These are phyloP conservation scores for Champsocephalus gunnari DNA, from an alignment of 2,797 vertebrate genomes.

Conservation along the genomic window DNA sequence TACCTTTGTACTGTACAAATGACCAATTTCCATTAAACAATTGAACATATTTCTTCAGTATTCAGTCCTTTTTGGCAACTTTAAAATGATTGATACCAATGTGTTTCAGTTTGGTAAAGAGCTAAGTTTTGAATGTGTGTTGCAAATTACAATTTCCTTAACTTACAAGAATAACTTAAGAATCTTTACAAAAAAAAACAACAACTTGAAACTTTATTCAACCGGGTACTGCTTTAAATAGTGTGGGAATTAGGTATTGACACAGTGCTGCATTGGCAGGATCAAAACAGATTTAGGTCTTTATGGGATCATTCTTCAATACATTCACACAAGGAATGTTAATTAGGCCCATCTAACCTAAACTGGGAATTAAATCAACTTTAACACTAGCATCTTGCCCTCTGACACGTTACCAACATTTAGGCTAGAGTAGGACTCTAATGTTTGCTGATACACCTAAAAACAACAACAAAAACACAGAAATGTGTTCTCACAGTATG, in stretches of 20 bases:
- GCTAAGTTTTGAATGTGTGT: too few species aligned
- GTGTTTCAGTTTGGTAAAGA: too few species aligned
- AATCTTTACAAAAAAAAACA: too few species aligned
- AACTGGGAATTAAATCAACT: constrained; percentile 17
- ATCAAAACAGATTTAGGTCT: constrained; percentile 47
- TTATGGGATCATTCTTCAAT: constrained; percentile 29
- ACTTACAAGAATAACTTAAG: too few species aligned
- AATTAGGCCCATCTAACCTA: constrained; percentile 27
- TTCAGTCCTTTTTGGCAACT: too few species aligned
- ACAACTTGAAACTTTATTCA: too few species aligned
- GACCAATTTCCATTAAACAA: too few species aligned
- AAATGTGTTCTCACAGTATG: neutral
- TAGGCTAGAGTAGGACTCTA: neutral
- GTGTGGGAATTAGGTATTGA: constrained; percentile 35
- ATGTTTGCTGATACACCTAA: constrained; percentile 6
- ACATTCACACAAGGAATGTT: constrained; percentile 37
- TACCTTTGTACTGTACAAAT: too few species aligned
- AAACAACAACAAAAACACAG: constrained; percentile 6
- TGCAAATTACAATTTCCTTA: too few species aligned
- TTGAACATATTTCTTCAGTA: too few species aligned
- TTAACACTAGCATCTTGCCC: constrained; percentile 26
- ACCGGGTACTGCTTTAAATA: neutral
- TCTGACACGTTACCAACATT: constrained; percentile 17
- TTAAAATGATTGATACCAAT: too few species aligned
- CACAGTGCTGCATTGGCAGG: constrained; percentile 23